These are phyloP conservation scores for Magallana angulata DNA, from an alignment of 1,140 invertebrate species.

Conservation along the genomic window DNA sequence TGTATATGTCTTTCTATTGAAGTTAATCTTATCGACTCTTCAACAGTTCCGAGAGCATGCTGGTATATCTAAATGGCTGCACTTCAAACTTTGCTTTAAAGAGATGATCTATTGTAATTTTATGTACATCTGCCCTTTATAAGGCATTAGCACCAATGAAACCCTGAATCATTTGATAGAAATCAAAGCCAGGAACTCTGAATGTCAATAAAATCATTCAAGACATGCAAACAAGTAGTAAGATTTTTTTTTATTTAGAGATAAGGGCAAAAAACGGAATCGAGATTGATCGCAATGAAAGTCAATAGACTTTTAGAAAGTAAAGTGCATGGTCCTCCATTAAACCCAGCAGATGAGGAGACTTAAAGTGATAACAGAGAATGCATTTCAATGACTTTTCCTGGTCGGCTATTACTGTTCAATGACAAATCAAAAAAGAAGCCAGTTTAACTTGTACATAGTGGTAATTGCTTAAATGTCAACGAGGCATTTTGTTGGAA, in stretches of 20 bases:
- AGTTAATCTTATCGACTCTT: too few relatives aligned
- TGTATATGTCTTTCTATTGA: too few relatives aligned
- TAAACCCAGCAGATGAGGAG: neutral
- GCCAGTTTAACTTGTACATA: neutral
- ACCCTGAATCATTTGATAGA: neutral
- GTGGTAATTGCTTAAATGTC: constrained; percentile 6
- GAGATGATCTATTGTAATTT: neutral
- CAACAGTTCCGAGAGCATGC: too few relatives aligned
- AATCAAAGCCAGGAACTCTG: neutral
- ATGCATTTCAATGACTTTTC: neutral
- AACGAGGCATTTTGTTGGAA: neutral
- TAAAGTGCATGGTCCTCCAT: neutral
- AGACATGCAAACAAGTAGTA: neutral
- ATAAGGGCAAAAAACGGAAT: neutral
- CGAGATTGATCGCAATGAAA: neutral
- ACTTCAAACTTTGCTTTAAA: neutral
- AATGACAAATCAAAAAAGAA: neutral
- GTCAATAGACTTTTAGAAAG: neutral
- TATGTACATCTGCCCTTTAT: constrained; percentile 26
- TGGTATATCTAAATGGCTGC: neutral
- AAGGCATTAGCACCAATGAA: neutral
- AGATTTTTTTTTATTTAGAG: neutral
- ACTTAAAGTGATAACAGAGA: neutral
- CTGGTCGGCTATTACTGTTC: neutral
- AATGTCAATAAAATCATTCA: neutral